These are phyloP conservation scores for Formica aserva DNA, from an alignment of 2,888 invertebrate species.

Conservation along the genomic window DNA sequence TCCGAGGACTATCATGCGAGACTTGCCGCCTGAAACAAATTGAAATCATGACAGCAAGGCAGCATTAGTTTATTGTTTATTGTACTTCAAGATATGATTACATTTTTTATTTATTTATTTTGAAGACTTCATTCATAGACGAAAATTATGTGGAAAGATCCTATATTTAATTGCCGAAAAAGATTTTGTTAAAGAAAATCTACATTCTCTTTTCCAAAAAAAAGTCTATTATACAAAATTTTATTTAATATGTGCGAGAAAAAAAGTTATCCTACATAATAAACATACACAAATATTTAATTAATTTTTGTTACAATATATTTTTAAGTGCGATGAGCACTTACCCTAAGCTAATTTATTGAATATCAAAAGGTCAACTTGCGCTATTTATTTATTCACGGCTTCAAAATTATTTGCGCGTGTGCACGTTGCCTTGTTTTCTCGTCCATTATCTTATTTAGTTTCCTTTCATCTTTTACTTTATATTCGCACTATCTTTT, in stretches of 20 bases:
- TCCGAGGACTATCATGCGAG: constrained; percentile 85
- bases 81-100: neutral
- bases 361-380: constrained; percentile 9
- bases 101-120: neutral
- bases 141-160: neutral
- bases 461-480: neutral
- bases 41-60: neutral
- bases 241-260: neutral
- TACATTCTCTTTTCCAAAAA: neutral
- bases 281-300: neutral
- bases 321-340: neutral
- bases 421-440: neutral
- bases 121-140: neutral
- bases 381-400: constrained; percentile 7
- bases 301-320: neutral
- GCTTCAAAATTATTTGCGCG: neutral
- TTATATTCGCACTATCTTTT: neutral
- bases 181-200: neutral
- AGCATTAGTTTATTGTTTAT: constrained; percentile 8
- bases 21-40: constrained; percentile 84
- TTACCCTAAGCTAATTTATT: neutral
- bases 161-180: neutral
- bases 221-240: neutral
- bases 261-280: neutral
- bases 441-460: neutral